Evolutionary conservation across 2,888 invertebrate species (phyloP), one percentile per base, ranked within the genome.

Genomic region (Watsonalla cultraria): DNA sequence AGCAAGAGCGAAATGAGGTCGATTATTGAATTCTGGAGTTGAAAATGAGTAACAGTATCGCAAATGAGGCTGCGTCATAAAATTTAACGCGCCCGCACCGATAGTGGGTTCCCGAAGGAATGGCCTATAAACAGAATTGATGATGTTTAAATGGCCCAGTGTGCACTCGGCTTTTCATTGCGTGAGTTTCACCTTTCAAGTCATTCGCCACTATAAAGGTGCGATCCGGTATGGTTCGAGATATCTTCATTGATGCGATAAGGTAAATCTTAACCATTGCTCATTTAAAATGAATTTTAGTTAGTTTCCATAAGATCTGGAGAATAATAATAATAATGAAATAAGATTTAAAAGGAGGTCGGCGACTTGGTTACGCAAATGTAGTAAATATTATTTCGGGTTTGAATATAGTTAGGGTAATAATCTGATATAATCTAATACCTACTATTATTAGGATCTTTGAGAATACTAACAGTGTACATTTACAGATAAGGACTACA

Each of bases 41-140:
- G 67, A 78, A 80, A 84, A 83, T 84, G 84, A 84, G 70, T 76
- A 78, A 84, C 76, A 78, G 71, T 70, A 71, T 69, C 66, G 65
- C 78, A 86, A 89, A 88, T 87, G 87, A 89, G 84, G 70, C 76
- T 68, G 72, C 59, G 72, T 78, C 86, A 72, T 90, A 88, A 90
- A 89, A 89, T 88, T 84, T 89, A 82, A 89, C 82, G 84, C 75
- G 71, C 77, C 81, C 72, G 72, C 53, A 59, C 72, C 74, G 86
- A 89, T 90, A 87, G 87, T 86, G 84, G 71, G 80, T 86, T 81
- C 83, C 80, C 73, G 60, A 73, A 81, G 81, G 80, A 83, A 84
- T 86, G 79, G 79, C 73, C 86, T 75, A 85, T 89, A 89, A 89
- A 87, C 76, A 72, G 81, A 83, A 87, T 87, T 88, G 86, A 90